Percentiles rank a stretch among this genome's conserved stretches.
These are phyloP conservation scores for Drosophila anceps DNA, from an alignment of 2,888 invertebrate species.

Conservation along the genomic window DNA sequence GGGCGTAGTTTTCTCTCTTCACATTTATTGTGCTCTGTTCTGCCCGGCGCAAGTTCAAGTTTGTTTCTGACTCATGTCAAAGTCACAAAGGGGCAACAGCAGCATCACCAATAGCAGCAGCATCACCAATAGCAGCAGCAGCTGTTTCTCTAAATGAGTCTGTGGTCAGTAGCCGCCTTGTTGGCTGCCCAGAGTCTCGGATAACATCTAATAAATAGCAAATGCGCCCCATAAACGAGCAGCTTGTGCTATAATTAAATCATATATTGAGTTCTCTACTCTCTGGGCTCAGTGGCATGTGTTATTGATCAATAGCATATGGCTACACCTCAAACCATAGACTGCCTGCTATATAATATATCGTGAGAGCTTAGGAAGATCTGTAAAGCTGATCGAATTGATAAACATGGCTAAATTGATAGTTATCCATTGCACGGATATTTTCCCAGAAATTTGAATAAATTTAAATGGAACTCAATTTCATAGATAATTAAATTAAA, in stretches of 20 bases:
- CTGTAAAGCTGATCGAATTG: background rate
- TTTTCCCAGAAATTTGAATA: constrained; percentile 6
- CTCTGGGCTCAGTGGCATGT: constrained; percentile 32
- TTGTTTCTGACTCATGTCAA: constrained; percentile 67
- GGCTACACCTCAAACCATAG: constrained; percentile 45
- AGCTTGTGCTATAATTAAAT: constrained; percentile 67
- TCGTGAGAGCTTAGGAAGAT: background rate
- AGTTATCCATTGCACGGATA: background rate
- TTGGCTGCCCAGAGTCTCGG: constrained; percentile 60
- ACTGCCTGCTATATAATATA: constrained; percentile 8
- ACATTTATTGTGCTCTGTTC: constrained; percentile 32
- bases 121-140: constrained; percentile 19
- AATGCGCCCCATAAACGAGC: constrained; percentile 23
- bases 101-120: too few relatives aligned
- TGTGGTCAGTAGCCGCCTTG: constrained; percentile 58
- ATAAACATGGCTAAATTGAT: background rate
- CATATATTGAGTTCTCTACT: constrained; percentile 49
- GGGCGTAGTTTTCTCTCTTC: constrained; percentile 33
- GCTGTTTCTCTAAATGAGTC: constrained; percentile 28
- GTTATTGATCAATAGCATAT: constrained; percentile 70
- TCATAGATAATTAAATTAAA: background rate
- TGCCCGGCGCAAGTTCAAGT: constrained; percentile 69
- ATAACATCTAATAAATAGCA: constrained; percentile 71
- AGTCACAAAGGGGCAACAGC: constrained; percentile 40
- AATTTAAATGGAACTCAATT: background rate